Conservation (phyloP, 2,113 vertebrate species). For the Rousettus leschenaultii region DNA sequence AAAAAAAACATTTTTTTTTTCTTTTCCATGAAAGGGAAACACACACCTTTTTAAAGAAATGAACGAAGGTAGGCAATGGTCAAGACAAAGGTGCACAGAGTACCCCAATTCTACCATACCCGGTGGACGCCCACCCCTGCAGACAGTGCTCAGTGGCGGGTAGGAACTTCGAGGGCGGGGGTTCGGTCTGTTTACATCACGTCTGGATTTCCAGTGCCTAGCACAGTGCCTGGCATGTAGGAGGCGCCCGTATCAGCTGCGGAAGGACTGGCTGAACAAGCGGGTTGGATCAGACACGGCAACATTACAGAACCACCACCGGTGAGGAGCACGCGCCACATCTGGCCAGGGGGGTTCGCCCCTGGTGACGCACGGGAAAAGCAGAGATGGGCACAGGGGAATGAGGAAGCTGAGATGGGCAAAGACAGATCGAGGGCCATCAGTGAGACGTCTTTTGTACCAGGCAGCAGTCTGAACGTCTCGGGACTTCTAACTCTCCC, state of each 20-base stretch:
- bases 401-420: background rate
- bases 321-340: accelerated
- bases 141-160: accelerated
- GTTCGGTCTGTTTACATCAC: background rate
- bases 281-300: accelerated
- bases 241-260: accelerated
- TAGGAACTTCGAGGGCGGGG: background rate
- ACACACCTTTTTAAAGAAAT: background rate
- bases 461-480: background rate
- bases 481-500: background rate
- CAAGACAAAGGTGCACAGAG: background rate
- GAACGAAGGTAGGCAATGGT: accelerated
- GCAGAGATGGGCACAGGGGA: background rate
- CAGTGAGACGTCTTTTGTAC: background rate
- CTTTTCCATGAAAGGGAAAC: background rate
- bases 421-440: background rate
- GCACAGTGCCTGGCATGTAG: background rate
- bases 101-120: background rate
- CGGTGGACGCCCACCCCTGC: accelerated
- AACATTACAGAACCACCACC: accelerated
- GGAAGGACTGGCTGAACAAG: background rate
- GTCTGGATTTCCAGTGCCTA: background rate
- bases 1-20: background rate
- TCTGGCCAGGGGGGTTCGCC: accelerated
- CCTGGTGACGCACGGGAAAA: background rate